Base-by-base conservation (phyloP, 2,888 invertebrate species). In the Pyrgus malvae region DNA sequence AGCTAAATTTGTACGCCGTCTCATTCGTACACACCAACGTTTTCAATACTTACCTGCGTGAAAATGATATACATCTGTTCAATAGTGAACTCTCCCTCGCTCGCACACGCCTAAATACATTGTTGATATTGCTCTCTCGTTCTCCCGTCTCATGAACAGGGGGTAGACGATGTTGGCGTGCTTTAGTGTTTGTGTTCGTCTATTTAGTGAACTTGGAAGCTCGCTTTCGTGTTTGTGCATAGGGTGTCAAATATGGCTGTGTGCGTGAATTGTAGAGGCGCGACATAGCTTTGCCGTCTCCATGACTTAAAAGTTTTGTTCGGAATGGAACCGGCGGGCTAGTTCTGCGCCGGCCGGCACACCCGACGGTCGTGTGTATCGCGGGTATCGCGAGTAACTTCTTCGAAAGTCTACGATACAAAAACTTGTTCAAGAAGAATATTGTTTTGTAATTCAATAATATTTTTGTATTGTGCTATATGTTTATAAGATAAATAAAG, bases 171-270 rank as follows among this genome's bases (percentile, higher is more conserved):
- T 82, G 84, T 83, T 79, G 78, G 77, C 77, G 75, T 72, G 76
- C 81, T 83, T 74, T 76, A 83, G 89, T 88, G 88, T 90, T 88
- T 78, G 90, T 87, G 88, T 87, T 77, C 86, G 88, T 88, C 89
- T 90, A 89, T 90, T 90, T 88, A 88, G 90, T 90, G 90, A 90
- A 90, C 89, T 90, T 89, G 89, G 86, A 85, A 88, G 89, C 83
- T 83, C 79, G 82, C 83, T 74, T 71, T 82, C 76, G 90, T 89
- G 87, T 88, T 85, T 83, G 89, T 89, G 88, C 81, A 82, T 85
- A 83, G 89, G 90, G 88, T 87, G 85, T 85, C 70, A 76, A 65
- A 67, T 61, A 62, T 68, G 70, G 68, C 61, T 76, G 88, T 87
- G 86, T 90, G 89, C 76, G 87, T 85, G 81, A 80, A 79, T 85